phyloP scores from a whole-genome alignment of 2,888 invertebrate species.

The Eristalis arbustorum region DNA sequence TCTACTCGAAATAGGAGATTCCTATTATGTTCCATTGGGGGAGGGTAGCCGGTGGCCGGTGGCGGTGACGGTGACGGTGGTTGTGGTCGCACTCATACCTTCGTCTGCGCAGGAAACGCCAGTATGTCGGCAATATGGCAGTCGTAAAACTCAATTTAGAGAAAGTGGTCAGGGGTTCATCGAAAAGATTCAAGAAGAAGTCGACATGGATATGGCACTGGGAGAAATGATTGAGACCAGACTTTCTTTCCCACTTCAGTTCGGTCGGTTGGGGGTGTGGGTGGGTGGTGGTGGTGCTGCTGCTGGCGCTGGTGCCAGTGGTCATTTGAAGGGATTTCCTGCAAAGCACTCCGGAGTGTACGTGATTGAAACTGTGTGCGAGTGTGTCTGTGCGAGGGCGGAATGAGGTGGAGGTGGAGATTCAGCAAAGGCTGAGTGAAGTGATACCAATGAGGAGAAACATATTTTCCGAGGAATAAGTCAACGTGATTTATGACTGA shows the following conservation, averaged over 20 bases:
- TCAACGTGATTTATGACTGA: slow-evolving; percentile 37
- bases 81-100: neutral
- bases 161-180: slow-evolving; percentile 60
- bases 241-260: slow-evolving; percentile 32
- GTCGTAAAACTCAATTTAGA: slow-evolving; percentile 70
- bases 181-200: slow-evolving; percentile 47
- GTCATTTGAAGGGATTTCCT: slow-evolving; percentile 64
- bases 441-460: neutral
- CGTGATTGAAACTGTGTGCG: slow-evolving; percentile 58
- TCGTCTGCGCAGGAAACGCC: slow-evolving; percentile 14
- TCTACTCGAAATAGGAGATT: slow-evolving; percentile 57
- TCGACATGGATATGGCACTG: slow-evolving; percentile 23
- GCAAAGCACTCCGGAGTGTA: slow-evolving; percentile 48
- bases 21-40: slow-evolving; percentile 18
- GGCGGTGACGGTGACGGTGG: too few species aligned
- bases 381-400: neutral
- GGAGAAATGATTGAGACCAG: slow-evolving; percentile 48
- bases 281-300: slow-evolving; percentile 2
- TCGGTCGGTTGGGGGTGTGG: neutral
- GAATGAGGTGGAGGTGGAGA: neutral
- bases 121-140: slow-evolving; percentile 23
- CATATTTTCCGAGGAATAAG: neutral
- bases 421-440: neutral
- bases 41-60: neutral
- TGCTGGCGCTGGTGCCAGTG: neutral